These are phyloP conservation scores for Pachyseris speciosa DNA, from an alignment of 64 coral and sea anemone genomes.

Conservation along the genomic window DNA sequence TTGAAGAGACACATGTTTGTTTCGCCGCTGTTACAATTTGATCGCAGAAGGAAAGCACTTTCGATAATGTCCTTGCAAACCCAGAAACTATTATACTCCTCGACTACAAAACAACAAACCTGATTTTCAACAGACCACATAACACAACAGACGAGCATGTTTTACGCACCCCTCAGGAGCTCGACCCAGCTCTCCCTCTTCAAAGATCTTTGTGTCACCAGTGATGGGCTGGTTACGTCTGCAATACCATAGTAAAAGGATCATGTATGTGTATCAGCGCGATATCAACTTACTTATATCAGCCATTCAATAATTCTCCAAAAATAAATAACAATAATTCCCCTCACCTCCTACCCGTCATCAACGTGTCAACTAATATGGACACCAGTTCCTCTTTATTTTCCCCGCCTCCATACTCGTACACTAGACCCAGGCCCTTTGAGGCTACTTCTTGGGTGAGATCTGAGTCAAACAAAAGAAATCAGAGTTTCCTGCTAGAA, in stretches of 20 bases:
- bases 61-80: too few species aligned
- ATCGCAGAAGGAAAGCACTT: too few species aligned
- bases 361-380: constrained; percentile 83
- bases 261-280: background rate
- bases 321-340: too few species aligned
- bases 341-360: constrained; percentile 66
- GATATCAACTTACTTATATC: background rate
- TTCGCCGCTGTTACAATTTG: too few species aligned
- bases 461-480: constrained; percentile 30
- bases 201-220: constrained; percentile 86
- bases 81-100: too few species aligned
- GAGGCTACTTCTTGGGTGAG: constrained; percentile 97
- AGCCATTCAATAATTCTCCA: too few species aligned
- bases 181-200: constrained; percentile 43
- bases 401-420: constrained; percentile 85
- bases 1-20: too few species aligned
- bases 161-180: constrained; percentile 54
- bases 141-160: background rate
- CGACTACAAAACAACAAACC: background rate
- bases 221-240: constrained; percentile 45
- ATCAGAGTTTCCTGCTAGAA: background rate
- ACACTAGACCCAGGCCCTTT: constrained; percentile 94
- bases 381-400: constrained; percentile 84
- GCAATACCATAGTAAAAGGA: background rate
- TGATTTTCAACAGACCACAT: background rate